Evolutionary conservation across 2,888 invertebrate species (phyloP), one percentile per base, ranked within the genome.

Genomic region (Latheticus oryzae): DNA sequence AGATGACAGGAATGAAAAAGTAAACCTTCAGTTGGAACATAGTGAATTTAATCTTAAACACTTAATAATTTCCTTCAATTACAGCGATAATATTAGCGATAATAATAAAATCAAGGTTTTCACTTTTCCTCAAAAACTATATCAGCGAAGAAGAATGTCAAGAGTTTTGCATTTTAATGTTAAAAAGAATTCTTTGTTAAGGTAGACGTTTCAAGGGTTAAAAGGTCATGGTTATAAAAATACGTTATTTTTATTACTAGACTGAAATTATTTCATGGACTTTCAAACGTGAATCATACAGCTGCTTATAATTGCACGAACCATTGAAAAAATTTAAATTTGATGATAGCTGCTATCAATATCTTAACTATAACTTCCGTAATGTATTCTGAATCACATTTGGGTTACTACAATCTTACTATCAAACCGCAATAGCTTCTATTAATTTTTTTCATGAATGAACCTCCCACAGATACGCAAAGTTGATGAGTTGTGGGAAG

Each of bases 381-480:
- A n/a, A n/a, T n/a, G n/a, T n/a, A n/a, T n/a, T n/a, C n/a, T n/a
- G n/a, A n/a, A n/a, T n/a, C n/a, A n/a, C n/a, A n/a, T n/a, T n/a
- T 30, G 30, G 45, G 45, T 45, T 45, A 45, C 45, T 45, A 45
- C 30, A 30, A 45, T 45, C 21, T 45, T 45, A 45, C 45, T 45
- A 45, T 32, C 11, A 45, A 35, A 7, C 38, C 21, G 2, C 23
- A 16, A 13, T 4, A 7, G 17, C 9, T 8, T 8, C 8, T 12
- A 4, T 12, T 9, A 45, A n/a, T n/a, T 33, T 47, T 47, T 47
- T 35, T 47, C 26, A 35, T 47, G 47, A 47, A 47, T 47, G 47
- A 47, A 35, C 33, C 47, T 33, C 33, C 47, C 47, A 47, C 47
- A 24, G 35, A 35, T 21, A 16, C 8, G 11, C 19, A 16, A n/a